A percentile compares a stretch with the other conserved stretches of the same genome.
phyloP scores from a whole-genome alignment of 2,797 vertebrate genomes.

The Malacoraja senta region DNA sequence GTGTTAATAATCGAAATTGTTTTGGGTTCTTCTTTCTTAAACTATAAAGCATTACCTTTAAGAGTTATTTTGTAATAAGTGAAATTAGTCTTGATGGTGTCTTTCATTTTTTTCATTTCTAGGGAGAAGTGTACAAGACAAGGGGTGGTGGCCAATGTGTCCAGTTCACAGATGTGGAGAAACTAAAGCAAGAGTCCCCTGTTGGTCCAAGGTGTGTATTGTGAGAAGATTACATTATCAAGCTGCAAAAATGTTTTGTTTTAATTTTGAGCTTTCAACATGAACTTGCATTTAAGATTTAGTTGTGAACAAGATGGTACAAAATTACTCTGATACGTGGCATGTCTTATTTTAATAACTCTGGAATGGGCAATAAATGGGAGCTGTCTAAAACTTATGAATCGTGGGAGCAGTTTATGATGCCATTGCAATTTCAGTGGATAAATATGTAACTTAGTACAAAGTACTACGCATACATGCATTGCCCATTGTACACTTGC shows the following conservation, averaged over 20 bases:
- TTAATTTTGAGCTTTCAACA: neutral
- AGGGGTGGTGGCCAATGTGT: conserved; percentile 85
- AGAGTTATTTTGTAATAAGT: neutral
- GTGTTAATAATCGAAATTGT: neutral
- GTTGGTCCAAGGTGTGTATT: conserved; percentile 52
- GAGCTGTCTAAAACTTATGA: too few relatives aligned
- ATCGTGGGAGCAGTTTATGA: too few relatives aligned
- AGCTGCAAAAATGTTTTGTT: neutral
- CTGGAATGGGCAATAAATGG: too few relatives aligned
- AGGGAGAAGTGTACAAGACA: conserved; percentile 89
- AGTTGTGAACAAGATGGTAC: neutral
- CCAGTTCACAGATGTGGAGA: conserved; percentile 91
- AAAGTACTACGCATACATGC: neutral
- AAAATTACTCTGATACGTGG: neutral
- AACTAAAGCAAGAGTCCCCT: conserved; percentile 76
- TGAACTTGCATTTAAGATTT: neutral
- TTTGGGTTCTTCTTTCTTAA: neutral
- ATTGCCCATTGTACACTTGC: neutral
- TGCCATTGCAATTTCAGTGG: too few relatives aligned
- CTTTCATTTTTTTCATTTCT: conserved; percentile 8
- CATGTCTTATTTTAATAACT: neutral
- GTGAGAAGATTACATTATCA: neutral
- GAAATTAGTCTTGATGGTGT: neutral
- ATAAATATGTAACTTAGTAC: neutral
- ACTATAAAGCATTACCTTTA: neutral